Evolutionary conservation across 64 coral and sea anemone genomes (phyloP).

Genomic region (Acropora tenuis): DNA sequence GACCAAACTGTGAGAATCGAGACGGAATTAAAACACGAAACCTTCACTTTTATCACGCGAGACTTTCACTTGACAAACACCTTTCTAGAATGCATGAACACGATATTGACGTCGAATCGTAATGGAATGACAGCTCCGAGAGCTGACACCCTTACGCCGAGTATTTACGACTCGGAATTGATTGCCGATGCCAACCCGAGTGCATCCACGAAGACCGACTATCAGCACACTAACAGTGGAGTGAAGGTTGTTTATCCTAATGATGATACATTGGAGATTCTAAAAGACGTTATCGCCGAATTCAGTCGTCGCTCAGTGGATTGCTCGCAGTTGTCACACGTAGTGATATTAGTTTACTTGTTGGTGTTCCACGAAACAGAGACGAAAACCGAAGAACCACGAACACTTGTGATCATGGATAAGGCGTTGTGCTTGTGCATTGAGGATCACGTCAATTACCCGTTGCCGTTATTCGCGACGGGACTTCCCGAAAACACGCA

Average conservation of each 20-base stretch:
- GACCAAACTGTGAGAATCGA: slow-evolving; percentile 96
- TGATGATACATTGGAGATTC: slow-evolving; percentile 92
- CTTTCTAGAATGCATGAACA: slow-evolving; percentile 81
- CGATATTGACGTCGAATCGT: slow-evolving; percentile 75
- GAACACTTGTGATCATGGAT: slow-evolving; percentile 91
- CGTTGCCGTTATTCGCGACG: slow-evolving; percentile 87
- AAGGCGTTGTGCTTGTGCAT: slow-evolving; percentile 83
- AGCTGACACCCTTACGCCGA: slow-evolving; percentile 24
- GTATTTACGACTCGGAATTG: slow-evolving; percentile 88
- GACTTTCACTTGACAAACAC: slow-evolving; percentile 85
- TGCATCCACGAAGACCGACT: slow-evolving; percentile 46
- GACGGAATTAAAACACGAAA: slow-evolving; percentile 73
- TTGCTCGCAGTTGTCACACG: slow-evolving; percentile 63
- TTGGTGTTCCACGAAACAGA: slow-evolving; percentile 77
- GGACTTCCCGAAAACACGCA: slow-evolving; percentile 86
- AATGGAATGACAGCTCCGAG: background rate
- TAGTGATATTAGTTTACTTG: slow-evolving; percentile 86
- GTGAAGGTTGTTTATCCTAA: slow-evolving; percentile 89
- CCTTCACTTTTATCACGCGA: slow-evolving; percentile 91
- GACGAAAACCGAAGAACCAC: slow-evolving; percentile 60
- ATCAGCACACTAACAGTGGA: slow-evolving; percentile 66
- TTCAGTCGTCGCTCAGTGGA: slow-evolving; percentile 73
- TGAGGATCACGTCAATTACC: slow-evolving; percentile 96
- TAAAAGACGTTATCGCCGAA: slow-evolving; percentile 81
- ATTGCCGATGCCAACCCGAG: slow-evolving; percentile 9